Base-by-base conservation (phyloP, 2,888 invertebrate genomes). In the Amphimallon solstitiale region DNA sequence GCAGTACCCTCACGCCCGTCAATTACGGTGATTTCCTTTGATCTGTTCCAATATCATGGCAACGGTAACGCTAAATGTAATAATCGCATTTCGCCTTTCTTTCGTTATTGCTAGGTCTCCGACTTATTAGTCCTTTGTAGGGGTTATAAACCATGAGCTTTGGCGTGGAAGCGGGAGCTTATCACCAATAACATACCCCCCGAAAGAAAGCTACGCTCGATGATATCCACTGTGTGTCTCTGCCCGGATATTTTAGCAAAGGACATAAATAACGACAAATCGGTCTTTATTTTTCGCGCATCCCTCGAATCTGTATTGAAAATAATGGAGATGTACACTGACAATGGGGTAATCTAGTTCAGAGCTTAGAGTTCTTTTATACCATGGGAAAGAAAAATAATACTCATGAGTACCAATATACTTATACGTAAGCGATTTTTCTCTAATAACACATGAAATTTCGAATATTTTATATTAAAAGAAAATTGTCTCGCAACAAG, bases 41-140 rank as follows among this genome's bases (percentile, higher is more conserved):
- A 59, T 59, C 56, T 59, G 56, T 45, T 59, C 43, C 43, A 59
- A 59, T 59, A 59, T 59, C 56, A 23, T 56, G 38, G 43, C 43
- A 29, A 59, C 56, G 56, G 56, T 34, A 67, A 70, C 66, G 69
- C 71, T 69, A 71, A 71, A 69, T 65, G 71, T 68, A 66, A 71
- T 71, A 71, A 71, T 71, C 71, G 68, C 69, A 68, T 71, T 70
- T 69, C 60, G 59, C 65, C 62, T 69, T 70, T 66, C 67, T 64
- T 65, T 68, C 68, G 65, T 71, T 71, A 71, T 71, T 69, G 65
- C 68, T 63, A 67, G 69, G 71, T 69, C 68, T 68, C 65, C 68
- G 68, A 71, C 71, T 71, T 71, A 71, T 71, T 71, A 71, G 69
- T 71, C 65, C 69, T 69, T 49, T 69, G 69, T 65, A 63, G 65